Conservation (phyloP, 2,113 vertebrate genomes). For the Himantopus leucocephalus region DNA sequence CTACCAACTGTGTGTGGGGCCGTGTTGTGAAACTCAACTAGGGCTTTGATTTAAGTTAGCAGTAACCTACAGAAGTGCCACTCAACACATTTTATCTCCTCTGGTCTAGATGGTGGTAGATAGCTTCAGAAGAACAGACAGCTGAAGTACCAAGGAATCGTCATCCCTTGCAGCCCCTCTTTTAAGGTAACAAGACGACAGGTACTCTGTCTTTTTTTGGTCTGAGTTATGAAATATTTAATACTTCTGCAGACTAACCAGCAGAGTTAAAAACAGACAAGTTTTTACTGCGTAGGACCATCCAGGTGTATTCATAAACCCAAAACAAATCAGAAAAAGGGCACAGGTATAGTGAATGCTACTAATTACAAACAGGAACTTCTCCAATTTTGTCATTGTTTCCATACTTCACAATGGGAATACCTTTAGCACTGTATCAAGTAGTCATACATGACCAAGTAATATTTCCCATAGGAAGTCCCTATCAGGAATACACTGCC, state of each 20-base stretch:
- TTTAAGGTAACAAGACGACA: not conserved
- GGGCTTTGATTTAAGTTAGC: not conserved
- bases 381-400: not conserved
- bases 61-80: not conserved
- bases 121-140: not conserved
- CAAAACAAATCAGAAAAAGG: not conserved
- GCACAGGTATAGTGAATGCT: not conserved
- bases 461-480: not conserved
- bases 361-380: not conserved
- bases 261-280: not conserved
- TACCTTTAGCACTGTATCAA: not conserved
- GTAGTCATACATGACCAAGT: not conserved
- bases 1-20: not conserved
- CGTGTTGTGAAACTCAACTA: not conserved
- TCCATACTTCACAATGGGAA: not conserved
- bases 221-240: not conserved
- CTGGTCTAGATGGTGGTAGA: not conserved
- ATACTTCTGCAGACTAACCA: not conserved
- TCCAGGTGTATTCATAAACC: not conserved
- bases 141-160: not conserved
- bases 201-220: not conserved
- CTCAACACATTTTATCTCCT: not conserved
- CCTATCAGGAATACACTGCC: not conserved
- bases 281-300: not conserved
- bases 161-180: not conserved